Percentiles rank a stretch among this genome's conserved stretches.
Conservation (phyloP, 1,140 invertebrate species). For the Drosophila orosa region DNA sequence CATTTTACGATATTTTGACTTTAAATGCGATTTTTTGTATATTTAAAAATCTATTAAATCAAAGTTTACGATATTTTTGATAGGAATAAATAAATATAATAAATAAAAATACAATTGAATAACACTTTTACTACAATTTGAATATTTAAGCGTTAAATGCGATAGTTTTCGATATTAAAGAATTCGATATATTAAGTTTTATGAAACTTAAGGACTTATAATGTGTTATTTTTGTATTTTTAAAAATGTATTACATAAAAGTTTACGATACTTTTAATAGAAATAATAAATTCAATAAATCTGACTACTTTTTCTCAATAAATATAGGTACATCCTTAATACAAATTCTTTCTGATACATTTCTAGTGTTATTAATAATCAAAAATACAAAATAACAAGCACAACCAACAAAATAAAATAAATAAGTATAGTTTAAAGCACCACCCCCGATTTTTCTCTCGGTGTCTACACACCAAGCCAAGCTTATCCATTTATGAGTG, state of each 20-base stretch:
- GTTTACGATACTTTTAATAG: not conserved
- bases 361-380: not conserved
- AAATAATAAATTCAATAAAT: not conserved
- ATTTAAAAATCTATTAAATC: not conserved
- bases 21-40: too few relatives aligned
- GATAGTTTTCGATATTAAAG: not conserved
- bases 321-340: not conserved
- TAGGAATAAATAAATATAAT: not conserved
- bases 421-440: not conserved
- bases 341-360: not conserved
- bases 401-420: not conserved
- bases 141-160: not conserved
- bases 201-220: not conserved
- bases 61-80: not conserved
- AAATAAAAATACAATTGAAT: not conserved
- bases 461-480: conserved; percentile 15
- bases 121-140: too few relatives aligned
- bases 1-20: not conserved
- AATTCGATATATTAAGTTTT: too few relatives aligned
- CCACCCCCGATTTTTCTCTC: not conserved
- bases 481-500: conserved; percentile 79
- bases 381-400: not conserved
- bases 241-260: not conserved
- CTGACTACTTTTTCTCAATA: not conserved
- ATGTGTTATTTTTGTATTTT: not conserved